Evolutionary conservation across 2,797 vertebrate species (phyloP).

Genomic region (Meda fulgida): DNA sequence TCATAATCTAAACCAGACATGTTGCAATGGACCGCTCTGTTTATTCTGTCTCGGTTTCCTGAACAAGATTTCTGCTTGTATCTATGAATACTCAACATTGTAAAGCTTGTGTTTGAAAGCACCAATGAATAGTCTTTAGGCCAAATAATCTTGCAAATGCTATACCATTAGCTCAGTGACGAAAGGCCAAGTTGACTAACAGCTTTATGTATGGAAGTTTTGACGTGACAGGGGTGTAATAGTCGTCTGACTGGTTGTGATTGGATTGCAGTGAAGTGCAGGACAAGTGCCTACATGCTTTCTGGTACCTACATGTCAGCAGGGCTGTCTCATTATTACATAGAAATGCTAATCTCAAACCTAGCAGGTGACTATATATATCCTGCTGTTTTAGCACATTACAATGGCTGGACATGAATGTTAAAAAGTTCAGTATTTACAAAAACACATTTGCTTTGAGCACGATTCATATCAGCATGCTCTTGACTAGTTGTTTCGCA

Average conservation of each 20-base stretch:
- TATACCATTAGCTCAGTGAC: slow-evolving; percentile 31
- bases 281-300: slow-evolving; percentile 47
- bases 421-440: slow-evolving; percentile 3
- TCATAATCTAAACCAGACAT: slow-evolving; percentile 5
- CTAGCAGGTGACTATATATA: slow-evolving; percentile 7
- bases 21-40: not conserved
- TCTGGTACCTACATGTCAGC: not conserved
- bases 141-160: slow-evolving; percentile 4
- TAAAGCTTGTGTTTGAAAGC: not conserved
- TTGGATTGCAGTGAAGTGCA: slow-evolving; percentile 16
- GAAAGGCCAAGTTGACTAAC: slow-evolving; percentile 24
- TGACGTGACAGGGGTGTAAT: slow-evolving; percentile 67
- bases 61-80: not conserved
- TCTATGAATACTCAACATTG: not conserved
- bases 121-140: not conserved
- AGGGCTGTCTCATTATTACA: slow-evolving; percentile 16
- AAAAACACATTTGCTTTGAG: slow-evolving; percentile 4
- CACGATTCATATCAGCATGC: not conserved
- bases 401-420: not conserved
- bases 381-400: not conserved
- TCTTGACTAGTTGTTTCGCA: slow-evolving; percentile 1
- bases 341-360: slow-evolving; percentile 30
- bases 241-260: slow-evolving; percentile 55
- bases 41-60: not conserved
- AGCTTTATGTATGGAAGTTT: slow-evolving; percentile 67